Evolutionary conservation across 2,797 vertebrate species (phyloP).

Genomic region (Urosaurus nigricauda): DNA sequence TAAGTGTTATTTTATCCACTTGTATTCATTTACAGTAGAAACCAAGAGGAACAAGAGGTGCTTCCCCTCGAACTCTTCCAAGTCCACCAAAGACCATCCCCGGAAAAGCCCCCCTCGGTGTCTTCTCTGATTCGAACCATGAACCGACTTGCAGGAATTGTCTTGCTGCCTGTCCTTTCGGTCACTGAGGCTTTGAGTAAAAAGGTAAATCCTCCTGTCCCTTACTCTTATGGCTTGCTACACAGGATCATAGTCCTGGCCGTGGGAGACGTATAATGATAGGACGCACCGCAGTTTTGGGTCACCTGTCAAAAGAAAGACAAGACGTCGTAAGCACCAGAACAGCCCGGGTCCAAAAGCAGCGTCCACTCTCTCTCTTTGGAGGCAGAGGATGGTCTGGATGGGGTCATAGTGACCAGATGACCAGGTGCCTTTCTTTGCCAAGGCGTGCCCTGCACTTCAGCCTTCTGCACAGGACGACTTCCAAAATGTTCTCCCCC

Average conservation of each 20-base stretch:
- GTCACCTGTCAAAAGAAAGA: background rate
- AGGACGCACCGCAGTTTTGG: background rate
- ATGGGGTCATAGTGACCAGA: no score
- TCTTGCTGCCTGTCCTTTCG: no score
- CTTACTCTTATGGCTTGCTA: background rate
- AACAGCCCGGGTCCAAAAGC: background rate
- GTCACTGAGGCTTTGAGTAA: background rate
- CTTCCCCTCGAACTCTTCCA: no score
- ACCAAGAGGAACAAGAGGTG: no score
- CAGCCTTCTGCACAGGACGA: no score
- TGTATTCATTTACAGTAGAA: no score
- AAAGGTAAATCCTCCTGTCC: background rate
- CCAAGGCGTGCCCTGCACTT: no score
- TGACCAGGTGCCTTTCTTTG: no score
- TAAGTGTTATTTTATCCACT: no score
- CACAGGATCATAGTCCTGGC: background rate
- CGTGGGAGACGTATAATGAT: fast-evolving
- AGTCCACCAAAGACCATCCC: no score
- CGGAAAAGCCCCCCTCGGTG: background rate
- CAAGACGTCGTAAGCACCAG: background rate
- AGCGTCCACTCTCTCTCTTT: background rate
- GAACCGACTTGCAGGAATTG: background rate
- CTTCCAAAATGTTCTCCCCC: no score
- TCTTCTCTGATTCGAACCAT: background rate
- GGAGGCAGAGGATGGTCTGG: no score